phyloP scores from a whole-genome alignment of 1,140 invertebrate genomes.

The Subanguina moxae region DNA sequence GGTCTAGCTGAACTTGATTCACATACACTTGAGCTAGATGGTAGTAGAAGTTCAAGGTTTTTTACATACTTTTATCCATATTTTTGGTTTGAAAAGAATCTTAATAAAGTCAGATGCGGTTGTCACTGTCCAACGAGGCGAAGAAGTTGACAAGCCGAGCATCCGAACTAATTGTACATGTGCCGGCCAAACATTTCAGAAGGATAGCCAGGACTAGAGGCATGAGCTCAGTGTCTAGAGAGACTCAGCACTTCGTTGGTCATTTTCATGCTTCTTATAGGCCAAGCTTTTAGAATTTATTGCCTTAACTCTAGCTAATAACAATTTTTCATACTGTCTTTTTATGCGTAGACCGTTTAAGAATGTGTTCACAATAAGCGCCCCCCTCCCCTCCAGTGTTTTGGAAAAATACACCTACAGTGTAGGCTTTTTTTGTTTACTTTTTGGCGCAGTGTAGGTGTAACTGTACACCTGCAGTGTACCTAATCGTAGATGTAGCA shows the following conservation, averaged over 20 bases:
- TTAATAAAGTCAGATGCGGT: background rate
- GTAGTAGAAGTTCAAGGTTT: background rate
- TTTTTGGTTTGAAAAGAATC: background rate
- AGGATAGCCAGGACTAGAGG: conserved; percentile 44
- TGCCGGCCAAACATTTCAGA: conserved; percentile 42
- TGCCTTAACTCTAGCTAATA: no score
- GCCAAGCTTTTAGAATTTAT: background rate
- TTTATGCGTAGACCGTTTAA: no score
- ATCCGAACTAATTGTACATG: conserved; percentile 34
- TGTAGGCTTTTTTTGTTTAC: no score
- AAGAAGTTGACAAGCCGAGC: conserved; percentile 31
- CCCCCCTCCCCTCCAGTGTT: no score
- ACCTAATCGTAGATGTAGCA: no score
- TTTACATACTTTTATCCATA: background rate
- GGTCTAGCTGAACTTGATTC: background rate
- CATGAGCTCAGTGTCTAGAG: conserved; percentile 34
- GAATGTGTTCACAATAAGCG: no score
- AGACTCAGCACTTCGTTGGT: conserved; percentile 56
- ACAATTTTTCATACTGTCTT: no score
- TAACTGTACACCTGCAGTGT: no score
- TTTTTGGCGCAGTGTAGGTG: no score
- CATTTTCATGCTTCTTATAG: background rate
- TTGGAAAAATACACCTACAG: no score
- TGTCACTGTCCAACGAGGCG: conserved; percentile 22
- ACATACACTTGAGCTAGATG: background rate